These are phyloP conservation scores for Agonopterix arenella DNA, from an alignment of 2,888 invertebrate species.

Conservation along the genomic window DNA sequence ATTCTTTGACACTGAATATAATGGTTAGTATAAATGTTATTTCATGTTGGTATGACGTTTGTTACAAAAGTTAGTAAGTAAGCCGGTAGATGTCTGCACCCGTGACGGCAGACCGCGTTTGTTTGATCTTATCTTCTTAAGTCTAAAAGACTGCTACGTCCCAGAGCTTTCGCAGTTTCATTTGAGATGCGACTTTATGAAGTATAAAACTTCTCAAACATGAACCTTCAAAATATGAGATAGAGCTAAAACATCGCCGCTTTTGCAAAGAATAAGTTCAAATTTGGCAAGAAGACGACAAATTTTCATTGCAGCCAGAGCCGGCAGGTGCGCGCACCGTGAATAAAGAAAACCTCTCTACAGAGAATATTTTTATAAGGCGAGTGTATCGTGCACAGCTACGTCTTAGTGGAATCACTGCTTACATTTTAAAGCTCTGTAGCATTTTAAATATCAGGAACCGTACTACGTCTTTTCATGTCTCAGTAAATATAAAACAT, in stretches of 20 bases:
- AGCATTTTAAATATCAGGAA: slow-evolving; percentile 32
- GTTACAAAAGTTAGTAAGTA: too few relatives aligned
- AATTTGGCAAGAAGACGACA: slow-evolving; percentile 60
- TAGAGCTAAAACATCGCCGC: slow-evolving; percentile 31
- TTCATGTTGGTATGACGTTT: too few relatives aligned
- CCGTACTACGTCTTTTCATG: slow-evolving; percentile 21
- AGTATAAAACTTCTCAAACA: slow-evolving; percentile 25
- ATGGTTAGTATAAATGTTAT: too few relatives aligned
- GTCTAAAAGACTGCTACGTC: slow-evolving; percentile 16
- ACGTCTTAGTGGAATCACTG: slow-evolving; percentile 32
- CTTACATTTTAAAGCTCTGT: slow-evolving; percentile 41
- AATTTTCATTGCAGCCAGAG: slow-evolving; percentile 56
- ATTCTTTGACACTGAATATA: too few relatives aligned
- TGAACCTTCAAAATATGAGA: slow-evolving; percentile 35
- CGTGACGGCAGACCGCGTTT: too few relatives aligned
- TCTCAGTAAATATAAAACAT: slow-evolving; percentile 11
- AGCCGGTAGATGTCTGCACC: too few relatives aligned
- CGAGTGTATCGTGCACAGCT: slow-evolving; percentile 25
- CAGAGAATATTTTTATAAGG: slow-evolving; percentile 54
- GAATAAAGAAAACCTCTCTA: slow-evolving; percentile 49
- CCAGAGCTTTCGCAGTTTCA: slow-evolving; percentile 22
- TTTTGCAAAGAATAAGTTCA: slow-evolving; percentile 49
- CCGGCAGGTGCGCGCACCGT: slow-evolving; percentile 54
- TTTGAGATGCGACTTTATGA: slow-evolving; percentile 29
- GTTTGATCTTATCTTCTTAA: too few relatives aligned